Base-by-base conservation (phyloP, 1,140 invertebrate genomes). In the Drosophila nasuta region DNA sequence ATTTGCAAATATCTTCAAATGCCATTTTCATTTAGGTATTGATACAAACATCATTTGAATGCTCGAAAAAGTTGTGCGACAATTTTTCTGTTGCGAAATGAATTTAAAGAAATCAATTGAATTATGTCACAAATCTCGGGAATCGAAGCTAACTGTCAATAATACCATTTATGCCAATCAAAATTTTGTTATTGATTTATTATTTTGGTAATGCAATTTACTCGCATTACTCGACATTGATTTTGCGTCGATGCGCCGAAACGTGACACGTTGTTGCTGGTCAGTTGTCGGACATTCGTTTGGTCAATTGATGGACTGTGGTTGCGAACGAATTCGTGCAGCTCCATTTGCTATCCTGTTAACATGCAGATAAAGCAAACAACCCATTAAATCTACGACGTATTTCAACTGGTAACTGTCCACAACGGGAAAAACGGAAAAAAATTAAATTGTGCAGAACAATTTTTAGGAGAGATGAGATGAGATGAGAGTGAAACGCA, bases 191-290 rank as follows among this genome's bases (percentile, higher is more conserved):
- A 85, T 89, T 89, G 85, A 85, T 90, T 89, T 89, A 85, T 89
- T 89, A 79, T 89, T 89, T 89, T 70, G 81, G 81, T 89, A 88
- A 88, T 88, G 85, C 85, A 85, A 88, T 88, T 88, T 79, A 52
- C 43, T 45, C 7, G 46, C 56, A 58, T 4, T 6, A 46, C n/a
- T 25, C 35, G n/a, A 41, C 38, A 17, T 13, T 41, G 60, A 51
- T 78, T 81, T 72, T 69, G 20, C 69, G 59, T 41, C 41, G 10
- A 30, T 67, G 13, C 11, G 13, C 5, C n/a, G n/a, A 75, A 66
- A 80, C 66, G 77, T 79, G 74, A 45, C 65, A 57, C 13, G 17
- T 38, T 46, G 46, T 43, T 30, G 7, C 38, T 49, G 45, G 30
- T 49, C 59, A 48, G 43, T 60, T 58, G 69, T 25, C 20, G 20